A percentile compares a stretch with the other conserved stretches of the same genome.
Conservation (phyloP, 1,140 invertebrate genomes). For the Chironomus striatipennis region DNA sequence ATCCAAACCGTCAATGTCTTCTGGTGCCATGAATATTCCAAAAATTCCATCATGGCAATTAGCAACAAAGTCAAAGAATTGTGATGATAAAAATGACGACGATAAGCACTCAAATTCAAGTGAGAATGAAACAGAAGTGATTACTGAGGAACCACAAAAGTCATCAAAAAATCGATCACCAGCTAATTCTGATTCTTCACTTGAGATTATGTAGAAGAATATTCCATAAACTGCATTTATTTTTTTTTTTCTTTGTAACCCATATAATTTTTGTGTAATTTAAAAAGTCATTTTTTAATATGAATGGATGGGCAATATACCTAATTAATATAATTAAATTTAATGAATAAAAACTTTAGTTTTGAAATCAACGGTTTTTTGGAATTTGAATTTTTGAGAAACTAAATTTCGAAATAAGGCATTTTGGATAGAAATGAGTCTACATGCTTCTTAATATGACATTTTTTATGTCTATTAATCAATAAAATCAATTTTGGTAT, state of each 20-base stretch:
- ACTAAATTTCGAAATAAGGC: too few relatives aligned
- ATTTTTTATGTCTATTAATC: too few relatives aligned
- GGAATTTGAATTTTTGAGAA: too few relatives aligned
- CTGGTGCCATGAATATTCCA: conserved; percentile 48
- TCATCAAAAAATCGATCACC: background rate
- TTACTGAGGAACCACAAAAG: background rate
- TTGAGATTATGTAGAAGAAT: conserved; percentile 4
- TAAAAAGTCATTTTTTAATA: too few relatives aligned
- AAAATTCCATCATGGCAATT: conserved; percentile 71
- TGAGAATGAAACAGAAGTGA: conserved; percentile 1
- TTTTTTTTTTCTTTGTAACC: background rate
- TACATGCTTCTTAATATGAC: too few relatives aligned
- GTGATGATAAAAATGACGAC: conserved; percentile 31
- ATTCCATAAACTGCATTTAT: background rate
- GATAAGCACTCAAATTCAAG: conserved; percentile 28
- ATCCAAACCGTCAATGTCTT: conserved; percentile 34
- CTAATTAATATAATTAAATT: too few relatives aligned
- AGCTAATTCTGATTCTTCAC: background rate
- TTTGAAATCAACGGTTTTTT: too few relatives aligned
- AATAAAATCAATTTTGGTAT: too few relatives aligned
- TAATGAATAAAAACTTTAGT: too few relatives aligned
- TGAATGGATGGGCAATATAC: too few relatives aligned
- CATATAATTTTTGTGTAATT: too few relatives aligned
- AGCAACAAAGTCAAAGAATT: conserved; percentile 42
- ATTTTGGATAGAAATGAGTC: too few relatives aligned